Base-by-base conservation (phyloP, 2,888 invertebrate genomes). In the Zhuqinia jingwanae region DNA sequence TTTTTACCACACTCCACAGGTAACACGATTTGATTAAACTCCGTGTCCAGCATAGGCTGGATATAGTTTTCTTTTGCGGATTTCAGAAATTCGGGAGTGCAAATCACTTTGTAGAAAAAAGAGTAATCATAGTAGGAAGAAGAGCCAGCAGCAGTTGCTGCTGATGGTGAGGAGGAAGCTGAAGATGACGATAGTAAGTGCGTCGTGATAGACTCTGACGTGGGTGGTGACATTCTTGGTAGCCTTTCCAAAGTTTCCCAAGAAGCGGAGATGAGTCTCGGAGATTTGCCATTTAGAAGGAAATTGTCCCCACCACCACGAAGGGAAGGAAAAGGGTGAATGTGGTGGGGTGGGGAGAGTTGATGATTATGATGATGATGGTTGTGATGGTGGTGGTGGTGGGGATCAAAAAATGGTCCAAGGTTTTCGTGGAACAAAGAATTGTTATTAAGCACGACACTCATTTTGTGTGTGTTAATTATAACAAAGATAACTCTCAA, bases 1-100 rank as follows among this genome's bases (percentile, higher is more conserved):
- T 91, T 91, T 68, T 88, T 86, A 42, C 91, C 91, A 85, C 91
- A 91, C 79, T 91, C 91, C 15, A 91, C 89, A 5, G 90, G 88
- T n/a, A 90, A 76, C 58, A 90, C 85, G 30, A 89, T 80, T 50
- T 90, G 89, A 56, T 87, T 85, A 13, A 87, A 84, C 10, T 83
- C 80, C 13, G 87, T 73, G 70, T 89, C 89, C 27, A 87, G 81
- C 77, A 89, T 89, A 1, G 89, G 89, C 53, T 87, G 85, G 11
- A 89, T 89, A 58, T 89, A 89, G 25, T 87, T 88, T 45, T 89
- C 89, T 47, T 89, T 89, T 2, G 87, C 85, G 5, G 85, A 88
- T 65, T 87, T 85, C 15, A 89, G 47, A 68, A 89, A 89, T 25
- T 70, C 68, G 2, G 87, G 85, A 56, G 82, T 89, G 22, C 88